Evolutionary conservation across 2,113 vertebrate species (phyloP).

Genomic region (Solea senegalensis): DNA sequence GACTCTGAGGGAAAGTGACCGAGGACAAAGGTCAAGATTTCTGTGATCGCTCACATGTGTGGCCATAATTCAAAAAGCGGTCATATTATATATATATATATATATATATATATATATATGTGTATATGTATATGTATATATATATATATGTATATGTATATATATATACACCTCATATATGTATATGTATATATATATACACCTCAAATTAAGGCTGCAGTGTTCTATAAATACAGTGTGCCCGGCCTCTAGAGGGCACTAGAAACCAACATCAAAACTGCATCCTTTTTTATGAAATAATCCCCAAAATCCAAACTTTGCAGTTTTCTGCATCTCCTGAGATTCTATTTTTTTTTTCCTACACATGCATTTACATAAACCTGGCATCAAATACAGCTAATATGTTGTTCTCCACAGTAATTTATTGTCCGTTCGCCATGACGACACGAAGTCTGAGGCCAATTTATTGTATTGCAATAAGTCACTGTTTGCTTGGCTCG

Average conservation of each 20-base stretch:
- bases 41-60: too few species aligned
- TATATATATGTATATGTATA: too few species aligned
- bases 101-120: too few species aligned
- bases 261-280: background rate
- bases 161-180: too few species aligned
- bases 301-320: background rate
- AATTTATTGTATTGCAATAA: conserved; percentile 37
- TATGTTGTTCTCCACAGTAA: background rate
- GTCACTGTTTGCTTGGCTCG: conserved; percentile 19
- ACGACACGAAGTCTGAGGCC: conserved; percentile 26
- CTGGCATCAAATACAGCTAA: conserved; percentile 2
- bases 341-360: background rate
- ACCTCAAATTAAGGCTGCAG: too few species aligned
- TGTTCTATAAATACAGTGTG: too few species aligned
- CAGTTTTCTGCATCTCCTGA: background rate
- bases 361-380: background rate
- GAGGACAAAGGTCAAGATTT: too few species aligned
- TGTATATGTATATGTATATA: too few species aligned
- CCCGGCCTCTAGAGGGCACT: background rate
- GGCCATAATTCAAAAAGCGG: too few species aligned
- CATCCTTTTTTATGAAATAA: background rate
- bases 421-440: conserved; percentile 42
- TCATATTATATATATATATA: too few species aligned
- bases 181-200: too few species aligned
- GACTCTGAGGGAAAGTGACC: too few species aligned